Percentiles rank a stretch among this genome's conserved stretches.
phyloP scores from a whole-genome alignment of 2,888 invertebrate species.

The Phlogophora meticulosa region DNA sequence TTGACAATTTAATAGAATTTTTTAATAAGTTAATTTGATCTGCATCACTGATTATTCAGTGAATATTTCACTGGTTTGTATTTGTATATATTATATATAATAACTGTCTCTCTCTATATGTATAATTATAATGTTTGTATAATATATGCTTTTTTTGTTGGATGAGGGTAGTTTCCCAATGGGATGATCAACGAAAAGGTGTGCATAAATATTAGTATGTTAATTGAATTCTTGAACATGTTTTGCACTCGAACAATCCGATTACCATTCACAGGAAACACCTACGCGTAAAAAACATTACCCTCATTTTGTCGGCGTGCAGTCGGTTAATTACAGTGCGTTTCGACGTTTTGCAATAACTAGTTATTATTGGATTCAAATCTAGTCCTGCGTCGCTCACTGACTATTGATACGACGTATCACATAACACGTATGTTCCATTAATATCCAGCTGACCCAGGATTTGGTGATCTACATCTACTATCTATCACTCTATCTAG shows the following conservation, averaged over 20 bases:
- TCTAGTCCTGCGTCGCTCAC: constrained; percentile 15
- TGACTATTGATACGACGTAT: constrained; percentile 11
- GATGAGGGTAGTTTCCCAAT: no score
- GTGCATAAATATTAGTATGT: background rate
- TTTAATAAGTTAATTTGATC: no score
- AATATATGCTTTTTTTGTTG: no score
- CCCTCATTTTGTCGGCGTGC: constrained; percentile 15
- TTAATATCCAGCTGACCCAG: constrained; percentile 15
- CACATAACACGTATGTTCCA: background rate
- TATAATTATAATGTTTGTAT: no score
- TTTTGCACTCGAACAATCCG: constrained; percentile 11
- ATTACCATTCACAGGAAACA: constrained; percentile 17
- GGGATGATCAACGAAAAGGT: background rate
- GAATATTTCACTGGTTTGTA: no score
- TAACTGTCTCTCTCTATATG: no score
- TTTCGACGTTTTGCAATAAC: constrained; percentile 52
- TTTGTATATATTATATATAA: no score
- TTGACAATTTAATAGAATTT: no score
- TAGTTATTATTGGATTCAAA: constrained; percentile 49
- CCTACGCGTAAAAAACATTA: constrained; percentile 39
- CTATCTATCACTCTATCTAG: background rate
- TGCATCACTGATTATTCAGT: no score
- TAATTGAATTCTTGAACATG: constrained; percentile 9
- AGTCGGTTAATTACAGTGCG: constrained; percentile 47
- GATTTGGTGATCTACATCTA: background rate